Evolutionary conservation across 2,888 invertebrate genomes (phyloP), one percentile per base, ranked within the genome.

Genomic region (Cantharis rufa): DNA sequence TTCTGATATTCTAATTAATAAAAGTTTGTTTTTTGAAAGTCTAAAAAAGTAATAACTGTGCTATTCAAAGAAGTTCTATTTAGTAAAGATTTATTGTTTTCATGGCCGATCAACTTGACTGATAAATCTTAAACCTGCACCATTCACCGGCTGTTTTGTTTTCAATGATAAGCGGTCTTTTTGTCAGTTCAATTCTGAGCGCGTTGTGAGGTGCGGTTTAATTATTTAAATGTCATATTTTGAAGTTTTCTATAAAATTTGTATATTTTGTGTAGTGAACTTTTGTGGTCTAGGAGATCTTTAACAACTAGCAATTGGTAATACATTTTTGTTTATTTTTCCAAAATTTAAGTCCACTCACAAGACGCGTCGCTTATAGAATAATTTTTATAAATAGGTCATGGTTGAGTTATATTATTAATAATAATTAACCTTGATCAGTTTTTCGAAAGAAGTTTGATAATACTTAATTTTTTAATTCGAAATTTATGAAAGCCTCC

Each of bases 131-230:
- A 48, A 66, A 66, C 64, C n/a, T 66, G 24, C 21, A 66, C 48
- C 64, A 66, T 66, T 66, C 64, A 66, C 64, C 64, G 24, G 64
- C 64, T 21, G 64, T 66, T 66, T 66, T n/a, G 64, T 21, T 66
- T 66, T 66, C 24, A 66, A 66, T 66, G 24, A 66, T 66, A 66
- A 18, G 64, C 64, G 64, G 24, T 66, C 64, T 21, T 18, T 66
- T 66, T 66, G 64, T 66, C 64, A 21, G 64, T 66, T 66, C 24
- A 18, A n/a, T 21, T 66, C 64, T n/a, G n/a, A 66, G 18, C 48
- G 48, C 48, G 48, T 48, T 48, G 48, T 48, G 48, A 48, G 48
- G 48, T 48, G 48, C 48, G 48, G 48, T 48, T n/a, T 48, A 48
- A 48, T 48, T 48, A 48, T 48, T 48, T 48, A 48, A 48, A 48